These are phyloP conservation scores for Buphagus erythrorhynchus DNA, from an alignment of 2,797 vertebrate genomes.

Conservation along the genomic window DNA sequence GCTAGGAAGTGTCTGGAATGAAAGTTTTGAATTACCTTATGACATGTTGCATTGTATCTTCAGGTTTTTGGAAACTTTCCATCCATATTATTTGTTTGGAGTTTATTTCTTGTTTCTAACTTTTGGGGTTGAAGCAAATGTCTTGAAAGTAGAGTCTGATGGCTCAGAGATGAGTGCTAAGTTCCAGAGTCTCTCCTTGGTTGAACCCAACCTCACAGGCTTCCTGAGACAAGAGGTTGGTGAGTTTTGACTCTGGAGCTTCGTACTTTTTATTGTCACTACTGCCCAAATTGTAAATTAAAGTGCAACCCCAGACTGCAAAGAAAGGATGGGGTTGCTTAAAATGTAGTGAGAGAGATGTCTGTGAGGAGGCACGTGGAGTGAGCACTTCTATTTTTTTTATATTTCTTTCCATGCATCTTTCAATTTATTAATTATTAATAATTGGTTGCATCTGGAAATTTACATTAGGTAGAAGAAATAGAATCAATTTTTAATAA, in stretches of 20 bases:
- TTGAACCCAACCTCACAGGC: not conserved
- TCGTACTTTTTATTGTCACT: not conserved
- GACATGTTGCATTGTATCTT: not conserved
- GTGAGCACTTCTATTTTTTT: not conserved
- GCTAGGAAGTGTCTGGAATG: not conserved
- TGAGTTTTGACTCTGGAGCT: not conserved
- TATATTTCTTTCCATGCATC: not conserved
- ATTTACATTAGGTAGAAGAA: constrained; percentile 69
- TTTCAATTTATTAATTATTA: constrained; percentile 64
- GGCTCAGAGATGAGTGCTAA: not conserved
- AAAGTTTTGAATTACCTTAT: not conserved
- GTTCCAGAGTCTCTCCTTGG: not conserved
- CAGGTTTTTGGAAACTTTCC: not conserved
- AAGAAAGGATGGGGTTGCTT: not conserved
- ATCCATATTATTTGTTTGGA: not conserved
- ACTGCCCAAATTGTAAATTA: not conserved
- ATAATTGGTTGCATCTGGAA: constrained; percentile 49
- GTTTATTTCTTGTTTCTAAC: not conserved
- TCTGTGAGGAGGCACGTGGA: not conserved
- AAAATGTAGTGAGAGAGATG: not conserved
- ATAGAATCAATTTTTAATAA: constrained; percentile 82
- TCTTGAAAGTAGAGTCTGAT: not conserved
- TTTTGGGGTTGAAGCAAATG: not conserved
- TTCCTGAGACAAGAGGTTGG: not conserved
- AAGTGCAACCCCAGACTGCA: not conserved